Evolutionary conservation across 64 coral and sea anemone species (phyloP).

Genomic region (Montipora foliosa): DNA sequence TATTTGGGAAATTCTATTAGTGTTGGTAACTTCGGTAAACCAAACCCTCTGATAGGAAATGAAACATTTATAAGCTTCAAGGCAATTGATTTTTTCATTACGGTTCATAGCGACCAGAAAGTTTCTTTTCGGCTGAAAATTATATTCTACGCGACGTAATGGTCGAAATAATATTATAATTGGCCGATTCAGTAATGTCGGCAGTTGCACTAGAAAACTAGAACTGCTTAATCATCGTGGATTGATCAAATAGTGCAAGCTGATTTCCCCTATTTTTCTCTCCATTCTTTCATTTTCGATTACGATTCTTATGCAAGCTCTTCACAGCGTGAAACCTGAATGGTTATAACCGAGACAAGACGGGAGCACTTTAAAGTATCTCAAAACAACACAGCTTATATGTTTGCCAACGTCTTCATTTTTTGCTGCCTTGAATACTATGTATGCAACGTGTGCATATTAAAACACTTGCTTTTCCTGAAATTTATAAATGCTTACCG

Average conservation of each 20-base stretch:
- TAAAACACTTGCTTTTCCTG: too few species aligned
- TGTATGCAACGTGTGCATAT: not conserved
- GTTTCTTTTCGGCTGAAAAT: conserved; percentile 12
- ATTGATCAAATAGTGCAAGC: too few species aligned
- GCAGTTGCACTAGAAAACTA: not conserved
- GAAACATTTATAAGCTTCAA: conserved; percentile 29
- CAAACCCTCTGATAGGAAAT: conserved; percentile 1
- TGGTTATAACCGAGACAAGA: not conserved
- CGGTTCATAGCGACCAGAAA: not conserved
- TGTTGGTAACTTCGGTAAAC: conserved; percentile 1
- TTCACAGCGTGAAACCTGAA: not conserved
- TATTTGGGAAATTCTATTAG: conserved; percentile 3
- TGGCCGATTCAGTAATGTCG: not conserved
- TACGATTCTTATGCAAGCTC: not conserved
- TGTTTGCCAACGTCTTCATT: not conserved
- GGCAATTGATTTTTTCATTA: not conserved
- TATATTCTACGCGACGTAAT: conserved; percentile 37
- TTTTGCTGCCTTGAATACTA: not conserved
- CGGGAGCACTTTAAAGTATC: not conserved
- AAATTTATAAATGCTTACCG: too few species aligned
- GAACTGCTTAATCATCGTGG: too few species aligned
- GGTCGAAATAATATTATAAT: conserved; percentile 24
- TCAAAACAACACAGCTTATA: not conserved
- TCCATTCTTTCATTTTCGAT: not conserved
- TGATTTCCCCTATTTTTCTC: not conserved